Percentiles rank a stretch among this genome's conserved stretches.
phyloP scores from a whole-genome alignment of 2,888 invertebrate species.

The Plutella xylostella region DNA sequence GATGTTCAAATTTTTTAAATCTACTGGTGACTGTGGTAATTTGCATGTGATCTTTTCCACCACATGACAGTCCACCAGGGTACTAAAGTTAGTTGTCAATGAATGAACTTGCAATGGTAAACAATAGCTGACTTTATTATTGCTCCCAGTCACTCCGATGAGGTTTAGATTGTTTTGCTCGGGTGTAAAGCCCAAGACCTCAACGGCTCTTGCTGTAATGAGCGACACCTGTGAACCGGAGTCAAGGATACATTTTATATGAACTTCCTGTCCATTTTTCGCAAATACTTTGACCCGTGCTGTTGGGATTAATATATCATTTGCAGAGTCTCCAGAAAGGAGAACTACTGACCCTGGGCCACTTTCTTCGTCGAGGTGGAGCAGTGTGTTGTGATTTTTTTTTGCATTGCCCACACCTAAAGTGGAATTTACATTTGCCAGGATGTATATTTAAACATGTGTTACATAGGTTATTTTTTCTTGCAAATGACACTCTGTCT shows the following conservation, averaged over 20 bases:
- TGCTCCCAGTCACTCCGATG: neutral
- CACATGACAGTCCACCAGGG: neutral
- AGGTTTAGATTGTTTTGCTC: neutral
- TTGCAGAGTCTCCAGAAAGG: conserved; percentile 15
- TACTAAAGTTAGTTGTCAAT: neutral
- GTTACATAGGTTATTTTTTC: too few relatives aligned
- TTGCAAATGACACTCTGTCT: too few relatives aligned
- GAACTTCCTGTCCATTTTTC: neutral
- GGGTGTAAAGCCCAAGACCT: neutral
- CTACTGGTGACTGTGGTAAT: neutral
- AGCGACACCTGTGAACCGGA: neutral
- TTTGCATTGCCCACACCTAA: neutral
- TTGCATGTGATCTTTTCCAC: neutral
- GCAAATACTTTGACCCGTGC: neutral
- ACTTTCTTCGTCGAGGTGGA: conserved; percentile 15
- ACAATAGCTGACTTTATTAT: neutral
- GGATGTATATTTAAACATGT: neutral
- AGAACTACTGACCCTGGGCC: conserved; percentile 18
- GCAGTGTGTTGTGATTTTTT: conserved; percentile 8
- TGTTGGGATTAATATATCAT: conserved; percentile 3
- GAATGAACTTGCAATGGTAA: conserved; percentile 1
- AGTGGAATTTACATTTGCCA: neutral
- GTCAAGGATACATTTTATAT: conserved; percentile 1
- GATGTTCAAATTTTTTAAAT: neutral
- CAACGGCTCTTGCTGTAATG: neutral